Base-by-base conservation (phyloP, 2,113 vertebrate species). In the Stigmatopora nigra region DNA sequence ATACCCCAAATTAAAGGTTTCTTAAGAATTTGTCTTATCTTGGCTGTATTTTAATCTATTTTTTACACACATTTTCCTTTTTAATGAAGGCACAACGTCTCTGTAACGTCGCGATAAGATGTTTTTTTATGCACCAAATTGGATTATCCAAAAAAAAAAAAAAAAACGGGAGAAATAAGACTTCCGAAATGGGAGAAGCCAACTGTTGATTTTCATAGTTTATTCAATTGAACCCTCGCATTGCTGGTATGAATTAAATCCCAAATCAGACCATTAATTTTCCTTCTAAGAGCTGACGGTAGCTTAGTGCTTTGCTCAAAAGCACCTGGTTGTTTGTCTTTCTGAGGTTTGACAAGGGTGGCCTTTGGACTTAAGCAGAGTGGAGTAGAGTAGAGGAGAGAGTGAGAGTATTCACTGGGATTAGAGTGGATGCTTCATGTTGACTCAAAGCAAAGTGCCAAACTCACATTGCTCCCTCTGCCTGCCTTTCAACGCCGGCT, bases 381-480 rank as follows among this genome's bases (percentile, higher is more conserved):
- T 53, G 8, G 69, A 65, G 67, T 53, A 10, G 69, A 69, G 73
- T 65, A 65, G 74, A 41, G 71, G 60, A 70, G 74, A 73, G 22
- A 70, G 82, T 71, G 63, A 63, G 69, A 65, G 65, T 51, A 52
- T 75, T 71, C 45, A 69, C 65, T 14, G 22, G 81, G 76, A 86
- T 82, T 76, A 84, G 67, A 72, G 65, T 61, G 79, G 59, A 78
- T 76, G 77, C 76, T 78, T 81, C 82, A 80, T 77, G 72, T 81
- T 81, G 85, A 84, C 77, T 77, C 2, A 72, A 65, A 77, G 70
- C 74, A 85, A 80, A 82, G 73, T n/a, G 53, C 83, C 82, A 75
- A 67, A 68, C 72, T 70, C 69, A 70, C 71, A 79, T 78, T 78
- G 83, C 78, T 76, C 73, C 61, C 77, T 78, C 25, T 31, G 25